Conservation (phyloP, 2,113 vertebrate species). For the Neopipo cinnamomea region DNA sequence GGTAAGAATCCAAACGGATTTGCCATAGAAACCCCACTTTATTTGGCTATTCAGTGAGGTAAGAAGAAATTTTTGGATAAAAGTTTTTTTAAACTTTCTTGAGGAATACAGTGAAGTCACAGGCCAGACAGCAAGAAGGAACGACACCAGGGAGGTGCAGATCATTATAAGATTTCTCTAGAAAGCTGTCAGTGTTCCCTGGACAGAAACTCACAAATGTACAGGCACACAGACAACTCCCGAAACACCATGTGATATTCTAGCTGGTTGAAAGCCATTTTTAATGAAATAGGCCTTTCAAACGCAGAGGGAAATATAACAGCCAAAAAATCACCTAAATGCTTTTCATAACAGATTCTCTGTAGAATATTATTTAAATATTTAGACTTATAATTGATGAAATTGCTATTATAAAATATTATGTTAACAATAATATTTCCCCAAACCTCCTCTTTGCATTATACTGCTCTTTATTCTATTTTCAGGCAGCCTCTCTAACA, state of each 20-base stretch:
- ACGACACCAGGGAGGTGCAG: not conserved
- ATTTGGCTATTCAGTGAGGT: not conserved
- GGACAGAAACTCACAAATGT: not conserved
- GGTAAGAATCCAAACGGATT: not conserved
- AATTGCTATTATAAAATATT: conserved; percentile 25
- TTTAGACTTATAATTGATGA: not conserved
- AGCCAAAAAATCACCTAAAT: not conserved
- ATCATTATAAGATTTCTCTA: not conserved
- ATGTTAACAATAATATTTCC: not conserved
- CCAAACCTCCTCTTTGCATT: not conserved
- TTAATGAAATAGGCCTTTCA: not conserved
- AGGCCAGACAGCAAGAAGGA: not conserved
- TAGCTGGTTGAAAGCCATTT: not conserved
- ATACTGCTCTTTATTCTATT: conserved; percentile 25
- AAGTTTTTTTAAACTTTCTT: not conserved
- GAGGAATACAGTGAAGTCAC: not conserved
- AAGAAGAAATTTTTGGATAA: not conserved
- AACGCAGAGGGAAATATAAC: not conserved
- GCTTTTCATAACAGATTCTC: not conserved
- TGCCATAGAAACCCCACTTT: not conserved
- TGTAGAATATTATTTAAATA: conserved; percentile 6
- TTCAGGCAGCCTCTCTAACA: conserved; percentile 26
- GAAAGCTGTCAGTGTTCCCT: not conserved
- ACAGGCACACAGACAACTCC: not conserved
- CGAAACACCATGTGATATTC: not conserved